Evolutionary conservation across 2,797 vertebrate species (phyloP), one percentile per base, ranked within the genome.

Genomic region (Halcyon leucocephala): DNA sequence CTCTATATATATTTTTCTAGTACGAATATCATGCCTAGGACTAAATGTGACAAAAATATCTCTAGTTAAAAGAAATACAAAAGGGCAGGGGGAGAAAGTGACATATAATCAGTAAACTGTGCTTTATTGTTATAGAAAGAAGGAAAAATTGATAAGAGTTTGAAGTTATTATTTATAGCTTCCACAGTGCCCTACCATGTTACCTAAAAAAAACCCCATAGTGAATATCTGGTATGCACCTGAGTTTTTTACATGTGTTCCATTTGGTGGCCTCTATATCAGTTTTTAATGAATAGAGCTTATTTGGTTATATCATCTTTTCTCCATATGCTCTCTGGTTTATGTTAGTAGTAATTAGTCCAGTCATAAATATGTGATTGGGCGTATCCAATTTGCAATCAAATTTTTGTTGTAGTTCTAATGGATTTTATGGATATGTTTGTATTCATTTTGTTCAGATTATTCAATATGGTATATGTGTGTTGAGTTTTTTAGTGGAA

Each of bases 291-390:
- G 3, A 92, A 77, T 82, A 83, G 31, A 71, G 10, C 22, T 55
- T 64, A 52, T 6, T 92, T 65, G 22, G 33, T 77, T 93, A 29
- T 90, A 51, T 85, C 65, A 85, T 93, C 70, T 96, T 95, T 97
- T 86, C 25, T 91, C 93, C 86, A 90, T 81, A 77, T 93, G 84
- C 78, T 86, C 5, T 88, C 70, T 96, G 79, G 48, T 88, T 95
- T 93, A 61, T 66, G n/a, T 91, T 96, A 90, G 55, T 60, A 46
- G 41, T 87, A 88, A 96, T 92, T 95, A 95, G 86, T 93, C n/a
- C 61, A 67, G 86, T 91, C 80, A 44, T 82, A 79, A 88, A 90
- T 67, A 29, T 73, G 62, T 80, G 55, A 93, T 79, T 87, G 77
- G 87, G n/a, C 35, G 26, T 93, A 91, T 94, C 84, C 91, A 44